Base-by-base conservation (phyloP, 1,140 invertebrate species). In the Cephus cinctus region DNA sequence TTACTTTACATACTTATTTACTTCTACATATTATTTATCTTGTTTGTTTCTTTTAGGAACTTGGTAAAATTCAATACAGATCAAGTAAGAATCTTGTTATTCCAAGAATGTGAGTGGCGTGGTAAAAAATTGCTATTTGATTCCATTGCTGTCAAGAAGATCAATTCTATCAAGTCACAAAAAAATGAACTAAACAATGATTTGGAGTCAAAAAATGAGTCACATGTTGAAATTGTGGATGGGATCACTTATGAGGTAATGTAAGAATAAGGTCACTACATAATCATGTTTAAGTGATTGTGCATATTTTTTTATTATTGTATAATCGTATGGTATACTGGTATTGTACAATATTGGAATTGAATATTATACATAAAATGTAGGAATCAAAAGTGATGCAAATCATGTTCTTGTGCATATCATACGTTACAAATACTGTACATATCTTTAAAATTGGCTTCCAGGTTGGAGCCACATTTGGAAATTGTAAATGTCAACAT, bases 61-160 rank as follows among this genome's bases (percentile, higher is more conserved):
- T 50, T 51, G 1, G 78, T 82, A 57, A 71, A 74, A 52, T 81
- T 85, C 61, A 77, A 76, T 54, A 71, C 74, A 35, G 81, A 86
- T 62, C 83, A 88, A 77, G 82, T 89, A 38, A 78, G 92, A 44
- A 79, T 94, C 45, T 75, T 94, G 58, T 77, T 94, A 46, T 94
- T 91, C 73, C 84, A 85, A 56, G 92, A 95, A 75, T 90, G 88
- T 69, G 90, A 94, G 60, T 83, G 83, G 63, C 80, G 84, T 50
- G 89, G 89, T 9, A 78, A 89, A 45, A 88, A 87, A 59, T 75
- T 94, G 14, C 77, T 94, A 5, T 94, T 92, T 72, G 92, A 95
- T 76, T 94, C 91, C 4, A 81, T 86, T 53, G 80, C 86, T 19
- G 78, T 88, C 58, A 78, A 84, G 47, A 86, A 78, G 65, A 69